Evolutionary conservation across 2,797 vertebrate genomes (phyloP), one percentile per base, ranked within the genome.

Genomic region (Poliocrania exsul): DNA sequence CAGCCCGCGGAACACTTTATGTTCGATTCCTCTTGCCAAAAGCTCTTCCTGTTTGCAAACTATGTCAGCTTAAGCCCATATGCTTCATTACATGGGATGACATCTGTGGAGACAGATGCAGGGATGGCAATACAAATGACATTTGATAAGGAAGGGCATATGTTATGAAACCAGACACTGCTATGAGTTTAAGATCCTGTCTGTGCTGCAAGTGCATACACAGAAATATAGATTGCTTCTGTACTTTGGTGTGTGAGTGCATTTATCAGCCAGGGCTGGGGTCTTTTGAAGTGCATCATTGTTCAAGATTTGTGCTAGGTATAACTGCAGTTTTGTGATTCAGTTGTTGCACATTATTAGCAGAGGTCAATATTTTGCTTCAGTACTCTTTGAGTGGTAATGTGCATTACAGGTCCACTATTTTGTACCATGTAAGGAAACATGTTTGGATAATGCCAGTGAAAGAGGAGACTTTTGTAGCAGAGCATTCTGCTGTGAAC

Each of bases 71-170:
- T 94, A 96, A 97, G 93, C 89, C 96, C 97, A 96, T 97, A 97
- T 97, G 96, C 87, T 97, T 87, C 88, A 93, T 97, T 97, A 97
- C 95, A 96, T 90, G 94, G 84, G 88, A 88, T 96, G 96, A 97
- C 97, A 96, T 97, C 96, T 97, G 95, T 85, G 92, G 92, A 96
- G 86, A 71, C 97, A 97, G 97, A 97, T 97, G 96, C 92, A 86
- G 92, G 69, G 79, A 95, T 92, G 83, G 92, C 96, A 92, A 89
- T 94, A 96, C 87, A 87, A 94, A 96, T 93, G 94, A 95, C 94
- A 97, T 96, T 96, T 96, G 95, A 95, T 97, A 96, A 90, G 96
- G 88, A 95, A 96, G 96, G 95, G 94, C 93, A 96, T 97, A 95
- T 96, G 95, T 93, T 96, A 95, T 88, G 95, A 94, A 97, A 96